Evolutionary conservation across 2,797 vertebrate genomes (phyloP), one percentile per base, ranked within the genome.

Genomic region (Lindbergichthys nudifrons): DNA sequence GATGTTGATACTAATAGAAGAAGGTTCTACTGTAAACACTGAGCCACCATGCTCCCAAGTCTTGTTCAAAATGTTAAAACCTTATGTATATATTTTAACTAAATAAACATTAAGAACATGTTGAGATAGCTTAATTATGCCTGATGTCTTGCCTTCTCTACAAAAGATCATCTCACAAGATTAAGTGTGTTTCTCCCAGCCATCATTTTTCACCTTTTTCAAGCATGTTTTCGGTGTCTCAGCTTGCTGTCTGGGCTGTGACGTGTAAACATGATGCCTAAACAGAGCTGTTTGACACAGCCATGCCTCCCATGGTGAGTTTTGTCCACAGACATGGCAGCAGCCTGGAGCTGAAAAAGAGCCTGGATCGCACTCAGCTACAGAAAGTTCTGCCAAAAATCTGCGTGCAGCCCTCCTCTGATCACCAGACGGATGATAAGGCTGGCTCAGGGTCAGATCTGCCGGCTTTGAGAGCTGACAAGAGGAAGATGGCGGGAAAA

Each of bases 371-470:
- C 52, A 54, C 63, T 65, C 85, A 79, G 78, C 54, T 52, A 5
- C 46, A 11, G 36, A 36, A 1, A 36, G 32, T 36, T 4, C 54
- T 79, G 85, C 81, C 86, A 86, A 47, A 21, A 64, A 71, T 66
- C 69, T 68, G 75, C 2, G 2, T 30, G 1, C 12, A 75, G 60
- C 66, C 59, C 57, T 58, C 42, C 67, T 47, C 15, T 32, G 52
- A 74, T 70, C 2, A 3, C 65, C 87, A 89, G 79, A 83, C 84
- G 67, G 78, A 74, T 70, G 75, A 78, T 73, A 75, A 79, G 65
- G 80, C 43, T 47, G 75, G 62, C 63, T 66, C 6, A 0, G 63
- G 73, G 77, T 85, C 82, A 73, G 65, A 46, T 21, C 77, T 68
- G 74, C 67, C 36, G 5, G 73, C 67, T 69, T 47, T 30, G 62